Base-by-base conservation (phyloP, 2,113 vertebrate genomes). In the Apus apus region DNA sequence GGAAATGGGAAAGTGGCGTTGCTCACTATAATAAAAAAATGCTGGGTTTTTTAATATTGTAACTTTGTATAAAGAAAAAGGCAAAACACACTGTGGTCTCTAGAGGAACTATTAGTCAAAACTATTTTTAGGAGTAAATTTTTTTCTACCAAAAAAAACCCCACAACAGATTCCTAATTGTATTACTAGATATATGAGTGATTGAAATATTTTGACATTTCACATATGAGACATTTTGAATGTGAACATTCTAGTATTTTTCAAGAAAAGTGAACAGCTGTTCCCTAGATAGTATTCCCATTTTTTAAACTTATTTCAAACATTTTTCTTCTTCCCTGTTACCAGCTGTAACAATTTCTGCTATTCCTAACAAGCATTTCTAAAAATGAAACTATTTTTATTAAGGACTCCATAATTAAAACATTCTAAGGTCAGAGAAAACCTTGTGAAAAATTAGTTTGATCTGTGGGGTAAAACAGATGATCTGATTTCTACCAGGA, bases 191-290 rank as follows among this genome's bases (percentile, higher is more conserved):
- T 56, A 64, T 23, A 48, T 15, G 27, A 64, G n/a, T 66, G 45
- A 57, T 15, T 46, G 38, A 85, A 94, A 89, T 89, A 91, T 85
- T 96, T 93, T 68, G 30, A 61, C 53, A 23, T 75, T 87, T 81
- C 60, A 48, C 5, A 43, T 38, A 68, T 45, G 32, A 87, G 51
- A 81, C 8, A 43, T 84, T 86, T 86, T 78, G n/a, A 68, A 79
- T 50, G 22, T 45, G 61, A 96, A 56, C 13, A 75, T 75, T 93
- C 48, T 79, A 54, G 15, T 50, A 38, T 77, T 85, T 89, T 57
- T 34, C 27, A 60, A 0, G 66, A 71, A 83, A 71, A 75, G 14
- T 56, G 17, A 71, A 13, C 13, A 56, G 38, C 38, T 87, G 36
- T 56, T 93, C 48, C 12, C 65, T 66, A 73, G 15, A 74, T 13